Percentiles rank a stretch among this genome's conserved stretches.
phyloP scores from a whole-genome alignment of 1,140 invertebrate species.

The Drosophila asahinai region DNA sequence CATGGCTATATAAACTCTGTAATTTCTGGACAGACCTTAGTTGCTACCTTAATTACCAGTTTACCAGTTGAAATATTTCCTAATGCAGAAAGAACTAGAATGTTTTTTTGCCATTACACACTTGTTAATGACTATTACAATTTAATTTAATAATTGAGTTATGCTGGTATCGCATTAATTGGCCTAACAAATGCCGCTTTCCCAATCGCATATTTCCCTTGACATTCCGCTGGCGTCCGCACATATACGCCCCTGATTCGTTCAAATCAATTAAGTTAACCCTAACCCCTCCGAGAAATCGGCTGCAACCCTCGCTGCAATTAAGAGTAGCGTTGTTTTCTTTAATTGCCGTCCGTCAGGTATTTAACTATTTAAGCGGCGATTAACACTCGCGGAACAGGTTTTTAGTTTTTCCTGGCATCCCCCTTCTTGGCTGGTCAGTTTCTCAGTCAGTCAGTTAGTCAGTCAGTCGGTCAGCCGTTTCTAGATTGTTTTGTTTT shows the following conservation, averaged over 20 bases:
- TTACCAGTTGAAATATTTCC: constrained; percentile 15
- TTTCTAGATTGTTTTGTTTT: constrained; percentile 47
- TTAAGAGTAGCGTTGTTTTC: constrained; percentile 47
- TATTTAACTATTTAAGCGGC: constrained; percentile 50
- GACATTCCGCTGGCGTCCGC: constrained; percentile 26
- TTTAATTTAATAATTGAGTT: constrained; percentile 34
- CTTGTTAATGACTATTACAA: constrained; percentile 14
- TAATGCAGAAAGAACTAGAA: constrained; percentile 14
- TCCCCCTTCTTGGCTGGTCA: constrained; percentile 18
- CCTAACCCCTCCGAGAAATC: constrained; percentile 30
- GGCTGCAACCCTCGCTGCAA: constrained; percentile 38
- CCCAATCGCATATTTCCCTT: constrained; percentile 30
- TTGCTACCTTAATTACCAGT: constrained; percentile 5
- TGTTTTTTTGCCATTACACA: constrained; percentile 4
- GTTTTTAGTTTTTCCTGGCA: constrained; percentile 66
- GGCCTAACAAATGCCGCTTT: constrained; percentile 24
- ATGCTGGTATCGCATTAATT: constrained; percentile 24
- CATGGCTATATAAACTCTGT: constrained; percentile 7
- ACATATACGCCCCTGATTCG: constrained; percentile 34
- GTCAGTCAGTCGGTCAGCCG: constrained; percentile 21
- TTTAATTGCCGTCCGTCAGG: constrained; percentile 55
- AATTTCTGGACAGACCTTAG: constrained; percentile 3
- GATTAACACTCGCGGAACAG: constrained; percentile 66
- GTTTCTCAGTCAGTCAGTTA: constrained; percentile 6
- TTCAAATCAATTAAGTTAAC: constrained; percentile 47